Percentiles rank a stretch among this genome's conserved stretches.
Evolutionary conservation across 1,140 invertebrate species (phyloP).

Genomic region (Limonius californicus): DNA sequence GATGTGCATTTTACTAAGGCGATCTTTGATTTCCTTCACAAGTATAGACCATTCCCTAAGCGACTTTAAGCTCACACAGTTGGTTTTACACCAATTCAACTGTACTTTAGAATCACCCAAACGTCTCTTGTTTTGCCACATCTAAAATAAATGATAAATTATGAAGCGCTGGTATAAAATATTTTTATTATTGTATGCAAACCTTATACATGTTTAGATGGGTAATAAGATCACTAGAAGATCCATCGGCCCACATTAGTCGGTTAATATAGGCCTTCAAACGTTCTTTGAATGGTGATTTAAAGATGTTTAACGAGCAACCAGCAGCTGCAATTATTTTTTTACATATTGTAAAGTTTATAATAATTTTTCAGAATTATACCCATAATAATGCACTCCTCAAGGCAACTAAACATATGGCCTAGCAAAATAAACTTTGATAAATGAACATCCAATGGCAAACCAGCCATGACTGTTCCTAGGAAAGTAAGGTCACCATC

Average conservation of each 20-base stretch:
- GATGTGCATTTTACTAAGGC: slow-evolving; percentile 58
- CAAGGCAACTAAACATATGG: slow-evolving; percentile 78
- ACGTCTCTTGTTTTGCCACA: slow-evolving; percentile 40
- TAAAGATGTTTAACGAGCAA: slow-evolving; percentile 77
- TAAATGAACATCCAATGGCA: slow-evolving; percentile 80
- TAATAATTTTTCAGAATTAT: slow-evolving; percentile 26
- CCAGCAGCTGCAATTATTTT: slow-evolving; percentile 60
- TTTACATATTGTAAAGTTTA: no score
- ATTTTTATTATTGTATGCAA: slow-evolving; percentile 16
- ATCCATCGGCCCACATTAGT: slow-evolving; percentile 73
- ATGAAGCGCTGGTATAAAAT: neutral
- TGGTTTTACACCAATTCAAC: slow-evolving; percentile 64
- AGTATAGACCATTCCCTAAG: slow-evolving; percentile 71
- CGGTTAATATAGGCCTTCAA: slow-evolving; percentile 75
- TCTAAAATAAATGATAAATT: slow-evolving; percentile 26
- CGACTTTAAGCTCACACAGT: slow-evolving; percentile 69
- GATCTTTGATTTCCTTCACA: slow-evolving; percentile 62
- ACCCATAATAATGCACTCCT: slow-evolving; percentile 88
- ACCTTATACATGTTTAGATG: slow-evolving; percentile 75
- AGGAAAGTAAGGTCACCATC: slow-evolving; percentile 91
- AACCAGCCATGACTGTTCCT: slow-evolving; percentile 73
- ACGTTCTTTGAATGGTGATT: slow-evolving; percentile 64
- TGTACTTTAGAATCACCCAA: slow-evolving; percentile 46
- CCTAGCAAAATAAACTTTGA: slow-evolving; percentile 86
- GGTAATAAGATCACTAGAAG: slow-evolving; percentile 81